phyloP scores from a whole-genome alignment of 1,140 invertebrate genomes.

The Pristionchus pacificus region DNA sequence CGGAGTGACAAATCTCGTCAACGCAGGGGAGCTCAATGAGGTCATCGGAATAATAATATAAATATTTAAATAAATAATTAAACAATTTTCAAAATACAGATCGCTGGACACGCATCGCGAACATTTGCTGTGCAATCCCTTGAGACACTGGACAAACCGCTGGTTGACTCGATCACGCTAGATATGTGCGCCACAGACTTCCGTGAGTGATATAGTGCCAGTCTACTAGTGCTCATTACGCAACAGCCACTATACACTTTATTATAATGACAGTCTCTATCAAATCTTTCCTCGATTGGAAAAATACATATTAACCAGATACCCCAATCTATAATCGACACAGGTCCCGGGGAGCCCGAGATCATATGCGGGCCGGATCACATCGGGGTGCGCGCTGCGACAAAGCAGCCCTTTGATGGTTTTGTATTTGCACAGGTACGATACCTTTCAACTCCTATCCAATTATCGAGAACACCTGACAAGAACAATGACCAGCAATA shows the following conservation, averaged over 20 bases:
- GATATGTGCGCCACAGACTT: conserved; percentile 58
- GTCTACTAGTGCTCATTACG: no score
- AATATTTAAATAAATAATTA: conserved; percentile 2
- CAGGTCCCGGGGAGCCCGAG: conserved; percentile 54
- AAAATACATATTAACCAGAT: no score
- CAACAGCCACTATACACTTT: no score
- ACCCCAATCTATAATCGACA: no score
- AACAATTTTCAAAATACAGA: conserved; percentile 30
- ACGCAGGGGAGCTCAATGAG: conserved; percentile 55
- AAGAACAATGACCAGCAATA: no score
- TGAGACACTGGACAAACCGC: conserved; percentile 50
- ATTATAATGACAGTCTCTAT: no score
- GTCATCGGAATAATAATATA: no score
- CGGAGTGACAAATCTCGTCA: conserved; percentile 55
- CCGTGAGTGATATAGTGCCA: conserved; percentile 32
- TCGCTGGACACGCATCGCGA: conserved; percentile 51
- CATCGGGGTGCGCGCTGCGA: conserved; percentile 55
- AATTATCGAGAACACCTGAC: no score
- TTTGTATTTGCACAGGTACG: conserved; percentile 47
- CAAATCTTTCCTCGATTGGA: no score
- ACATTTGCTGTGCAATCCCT: conserved; percentile 56
- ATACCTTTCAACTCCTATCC: no score
- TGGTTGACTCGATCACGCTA: conserved; percentile 55
- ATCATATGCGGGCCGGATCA: conserved; percentile 55
- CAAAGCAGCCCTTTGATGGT: conserved; percentile 57